These are phyloP conservation scores for Noturus placidus DNA, from an alignment of 2,113 vertebrate species.

Conservation along the genomic window DNA sequence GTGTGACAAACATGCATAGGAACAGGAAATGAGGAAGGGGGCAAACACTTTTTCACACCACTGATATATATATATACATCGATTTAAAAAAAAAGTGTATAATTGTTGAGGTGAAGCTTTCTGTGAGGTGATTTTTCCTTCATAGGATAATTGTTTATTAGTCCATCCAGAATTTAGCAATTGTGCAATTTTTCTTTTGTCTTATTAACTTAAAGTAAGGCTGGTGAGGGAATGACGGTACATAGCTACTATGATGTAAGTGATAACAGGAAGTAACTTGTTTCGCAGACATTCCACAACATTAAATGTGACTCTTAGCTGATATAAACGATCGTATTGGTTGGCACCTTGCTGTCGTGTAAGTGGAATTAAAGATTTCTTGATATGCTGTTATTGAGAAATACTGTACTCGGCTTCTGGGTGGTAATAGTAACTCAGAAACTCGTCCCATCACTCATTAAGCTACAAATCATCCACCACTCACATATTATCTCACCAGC, in stretches of 20 bases:
- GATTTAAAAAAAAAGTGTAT: neutral
- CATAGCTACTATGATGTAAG: neutral
- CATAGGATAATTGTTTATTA: neutral
- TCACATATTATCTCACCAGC: neutral
- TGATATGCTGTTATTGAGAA: neutral
- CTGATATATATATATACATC: no score
- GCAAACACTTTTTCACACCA: no score
- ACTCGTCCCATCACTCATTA: no score
- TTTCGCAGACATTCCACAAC: neutral
- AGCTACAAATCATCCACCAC: neutral
- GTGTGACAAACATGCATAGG: no score
- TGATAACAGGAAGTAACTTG: neutral
- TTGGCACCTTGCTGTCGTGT: neutral
- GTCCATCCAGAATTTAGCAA: no score
- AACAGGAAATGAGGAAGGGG: no score
- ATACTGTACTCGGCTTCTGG: no score
- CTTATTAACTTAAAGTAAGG: neutral
- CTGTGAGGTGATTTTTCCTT: neutral
- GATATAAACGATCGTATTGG: neutral
- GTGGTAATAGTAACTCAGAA: no score
- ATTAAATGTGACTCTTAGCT: neutral
- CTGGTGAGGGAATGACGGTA: neutral
- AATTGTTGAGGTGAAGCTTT: neutral
- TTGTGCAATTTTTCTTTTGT: neutral
- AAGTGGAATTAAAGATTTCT: neutral